Conservation (phyloP, 2,113 vertebrate species). For the Callorhinus ursinus region DNA sequence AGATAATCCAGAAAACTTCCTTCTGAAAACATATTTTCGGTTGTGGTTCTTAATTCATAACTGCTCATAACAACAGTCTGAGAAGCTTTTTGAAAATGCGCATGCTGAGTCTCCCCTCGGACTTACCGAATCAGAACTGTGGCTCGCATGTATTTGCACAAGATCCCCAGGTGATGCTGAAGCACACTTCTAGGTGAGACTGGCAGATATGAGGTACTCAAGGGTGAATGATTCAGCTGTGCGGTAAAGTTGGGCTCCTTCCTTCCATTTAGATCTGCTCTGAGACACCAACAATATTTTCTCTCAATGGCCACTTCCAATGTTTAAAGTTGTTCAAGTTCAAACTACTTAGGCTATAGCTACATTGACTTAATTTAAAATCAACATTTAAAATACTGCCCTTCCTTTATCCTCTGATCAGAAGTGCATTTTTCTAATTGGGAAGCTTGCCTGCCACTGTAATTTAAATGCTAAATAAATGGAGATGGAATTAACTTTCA, state of each 20-base stretch:
- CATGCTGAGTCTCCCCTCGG: not conserved
- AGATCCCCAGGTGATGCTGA: not conserved
- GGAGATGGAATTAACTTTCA: not conserved
- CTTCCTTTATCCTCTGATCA: not conserved
- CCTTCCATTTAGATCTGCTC: not conserved
- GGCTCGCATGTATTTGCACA: not conserved
- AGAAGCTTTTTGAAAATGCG: not conserved
- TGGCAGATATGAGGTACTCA: not conserved
- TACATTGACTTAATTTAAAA: constrained; percentile 27
- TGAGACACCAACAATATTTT: not conserved
- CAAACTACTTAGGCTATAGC: not conserved
- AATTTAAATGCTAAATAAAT: constrained; percentile 65
- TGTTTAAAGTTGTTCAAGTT: not conserved
- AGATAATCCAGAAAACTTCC: not conserved
- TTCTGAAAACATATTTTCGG: not conserved
- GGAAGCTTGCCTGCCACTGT: not conserved
- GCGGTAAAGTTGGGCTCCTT: not conserved
- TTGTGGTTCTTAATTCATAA: not conserved
- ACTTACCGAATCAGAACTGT: not conserved
- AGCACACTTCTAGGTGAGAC: not conserved
- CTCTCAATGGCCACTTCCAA: not conserved
- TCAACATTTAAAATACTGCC: not conserved
- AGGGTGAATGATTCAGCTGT: not conserved
- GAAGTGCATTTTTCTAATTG: constrained; percentile 40
- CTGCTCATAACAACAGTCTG: not conserved